Evolutionary conservation across 2,797 vertebrate species (phyloP).

Genomic region (Ciconia nigra): DNA sequence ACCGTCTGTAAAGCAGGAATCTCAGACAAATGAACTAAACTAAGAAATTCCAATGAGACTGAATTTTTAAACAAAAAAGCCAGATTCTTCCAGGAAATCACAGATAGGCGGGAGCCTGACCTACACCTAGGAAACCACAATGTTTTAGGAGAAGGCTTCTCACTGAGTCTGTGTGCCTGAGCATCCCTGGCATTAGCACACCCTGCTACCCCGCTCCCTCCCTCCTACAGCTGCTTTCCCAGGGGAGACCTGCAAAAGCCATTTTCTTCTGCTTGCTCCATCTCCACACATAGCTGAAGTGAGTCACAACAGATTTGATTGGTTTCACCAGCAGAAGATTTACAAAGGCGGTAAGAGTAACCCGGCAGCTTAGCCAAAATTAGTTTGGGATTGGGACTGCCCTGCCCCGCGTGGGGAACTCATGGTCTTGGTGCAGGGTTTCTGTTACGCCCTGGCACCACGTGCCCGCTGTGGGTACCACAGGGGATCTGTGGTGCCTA

Average conservation of each 20-base stretch:
- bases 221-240: not conserved
- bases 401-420: rapidly evolving
- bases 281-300: not conserved
- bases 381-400: not conserved
- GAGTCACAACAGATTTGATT: not conserved
- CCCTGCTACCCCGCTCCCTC: not conserved
- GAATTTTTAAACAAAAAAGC: not conserved
- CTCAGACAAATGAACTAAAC: not conserved
- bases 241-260: not conserved
- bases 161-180: not conserved
- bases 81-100: not conserved
- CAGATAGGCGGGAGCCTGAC: not conserved
- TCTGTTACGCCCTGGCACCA: not conserved
- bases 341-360: not conserved
- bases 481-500: not conserved
- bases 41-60: not conserved
- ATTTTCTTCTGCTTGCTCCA: not conserved
- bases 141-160: not conserved
- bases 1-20: not conserved
- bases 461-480: rapidly evolving
- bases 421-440: rapidly evolving
- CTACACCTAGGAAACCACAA: not conserved
- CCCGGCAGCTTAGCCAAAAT: not conserved
- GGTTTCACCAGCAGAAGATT: not conserved
- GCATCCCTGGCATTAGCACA: not conserved